Percentiles rank a stretch among this genome's conserved stretches.
phyloP scores from a whole-genome alignment of 2,797 vertebrate species.

The Champsocephalus esox region DNA sequence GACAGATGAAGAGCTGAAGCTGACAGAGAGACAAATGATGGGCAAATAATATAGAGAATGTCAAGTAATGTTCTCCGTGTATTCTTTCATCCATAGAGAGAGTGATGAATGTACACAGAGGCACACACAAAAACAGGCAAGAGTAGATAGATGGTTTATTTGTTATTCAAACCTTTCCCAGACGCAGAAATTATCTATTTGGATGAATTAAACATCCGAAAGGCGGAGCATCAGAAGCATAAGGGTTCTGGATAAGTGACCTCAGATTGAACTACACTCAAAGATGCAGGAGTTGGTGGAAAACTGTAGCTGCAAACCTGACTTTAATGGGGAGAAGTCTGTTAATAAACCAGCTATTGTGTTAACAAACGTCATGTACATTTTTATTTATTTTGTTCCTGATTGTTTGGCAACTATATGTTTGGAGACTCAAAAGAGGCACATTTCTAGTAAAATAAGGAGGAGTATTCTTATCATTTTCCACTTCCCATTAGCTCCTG shows the following conservation, averaged over 20 bases:
- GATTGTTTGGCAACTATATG: neutral
- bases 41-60: neutral
- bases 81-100: conserved; percentile 15
- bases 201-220: conserved; percentile 34
- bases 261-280: neutral
- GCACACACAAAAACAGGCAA: neutral
- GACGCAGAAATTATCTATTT: conserved; percentile 22
- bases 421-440: neutral
- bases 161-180: conserved; percentile 28
- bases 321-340: conserved; percentile 1
- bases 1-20: neutral
- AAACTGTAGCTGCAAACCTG: neutral
- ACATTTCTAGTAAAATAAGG: no score
- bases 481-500: no score
- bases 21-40: conserved; percentile 8
- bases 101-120: conserved; percentile 22
- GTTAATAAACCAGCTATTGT: neutral
- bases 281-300: no score
- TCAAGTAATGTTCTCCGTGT: neutral
- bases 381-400: neutral
- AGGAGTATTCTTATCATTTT: no score
- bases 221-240: neutral
- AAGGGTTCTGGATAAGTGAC: neutral
- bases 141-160: conserved; percentile 26
- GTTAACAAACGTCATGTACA: no score